These are phyloP conservation scores for Motacilla tschutschensis DNA, from an alignment of 2,113 vertebrate species.

Conservation along the genomic window DNA sequence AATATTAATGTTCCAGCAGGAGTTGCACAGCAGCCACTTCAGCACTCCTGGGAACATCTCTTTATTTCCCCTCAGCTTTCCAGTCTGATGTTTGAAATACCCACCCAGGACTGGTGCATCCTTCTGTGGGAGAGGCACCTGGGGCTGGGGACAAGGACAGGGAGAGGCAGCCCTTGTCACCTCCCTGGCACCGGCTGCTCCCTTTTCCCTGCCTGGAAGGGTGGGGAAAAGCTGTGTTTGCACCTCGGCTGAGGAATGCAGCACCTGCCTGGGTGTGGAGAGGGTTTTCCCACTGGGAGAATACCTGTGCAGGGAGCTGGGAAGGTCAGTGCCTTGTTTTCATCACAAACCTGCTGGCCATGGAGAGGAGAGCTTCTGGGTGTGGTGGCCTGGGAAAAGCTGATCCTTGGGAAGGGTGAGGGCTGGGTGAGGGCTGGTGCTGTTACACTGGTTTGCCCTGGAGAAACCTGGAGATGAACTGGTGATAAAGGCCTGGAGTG, in stretches of 20 bases:
- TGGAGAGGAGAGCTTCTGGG: not conserved
- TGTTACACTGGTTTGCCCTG: not conserved
- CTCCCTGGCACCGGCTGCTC: not conserved
- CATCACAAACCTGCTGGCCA: not conserved
- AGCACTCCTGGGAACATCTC: not conserved
- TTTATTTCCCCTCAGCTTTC: not conserved
- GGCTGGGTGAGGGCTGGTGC: fast-evolving
- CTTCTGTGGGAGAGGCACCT: not conserved
- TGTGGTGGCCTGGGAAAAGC: not conserved
- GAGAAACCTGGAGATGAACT: not conserved
- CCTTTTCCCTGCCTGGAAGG: not conserved
- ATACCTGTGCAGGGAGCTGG: fast-evolving
- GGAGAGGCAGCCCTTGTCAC: not conserved
- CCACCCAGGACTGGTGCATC: not conserved
- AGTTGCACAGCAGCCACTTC: not conserved
- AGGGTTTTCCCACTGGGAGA: not conserved
- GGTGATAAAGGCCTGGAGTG: not conserved
- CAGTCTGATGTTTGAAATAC: not conserved
- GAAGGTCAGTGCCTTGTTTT: not conserved
- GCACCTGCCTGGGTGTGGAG: not conserved
- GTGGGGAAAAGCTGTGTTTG: not conserved
- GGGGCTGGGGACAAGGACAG: not conserved
- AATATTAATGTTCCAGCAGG: not conserved
- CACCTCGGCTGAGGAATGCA: not conserved
- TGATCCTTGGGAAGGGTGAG: fast-evolving